These are phyloP conservation scores for Microcebus tavaratra DNA, from an alignment of 2,113 vertebrate species.

Conservation along the genomic window DNA sequence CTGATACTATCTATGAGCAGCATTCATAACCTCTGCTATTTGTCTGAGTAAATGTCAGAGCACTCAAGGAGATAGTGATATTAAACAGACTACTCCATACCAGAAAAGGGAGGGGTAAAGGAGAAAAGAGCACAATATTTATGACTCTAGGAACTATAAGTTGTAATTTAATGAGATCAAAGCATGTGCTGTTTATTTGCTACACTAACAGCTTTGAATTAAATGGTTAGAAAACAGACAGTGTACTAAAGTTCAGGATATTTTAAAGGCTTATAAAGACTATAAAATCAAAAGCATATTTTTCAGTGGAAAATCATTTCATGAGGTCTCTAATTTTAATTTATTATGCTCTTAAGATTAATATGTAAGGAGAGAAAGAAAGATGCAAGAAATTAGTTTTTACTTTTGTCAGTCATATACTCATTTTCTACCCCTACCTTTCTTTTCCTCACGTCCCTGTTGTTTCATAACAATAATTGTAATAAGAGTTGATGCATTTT, in stretches of 20 bases:
- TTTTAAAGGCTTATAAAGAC: conserved; percentile 78
- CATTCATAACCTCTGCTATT: conserved; percentile 89
- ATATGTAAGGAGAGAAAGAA: conserved; percentile 77
- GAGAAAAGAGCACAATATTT: conserved; percentile 87
- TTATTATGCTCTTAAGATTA: conserved; percentile 82
- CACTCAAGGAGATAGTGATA: conserved; percentile 88
- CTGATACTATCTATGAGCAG: conserved; percentile 87
- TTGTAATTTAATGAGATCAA: conserved; percentile 91
- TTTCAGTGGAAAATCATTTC: conserved; percentile 75
- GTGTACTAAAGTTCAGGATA: conserved; percentile 72
- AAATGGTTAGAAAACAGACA: conserved; percentile 82
- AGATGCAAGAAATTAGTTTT: conserved; percentile 77
- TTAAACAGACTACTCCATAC: conserved; percentile 88
- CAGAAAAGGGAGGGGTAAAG: conserved; percentile 83
- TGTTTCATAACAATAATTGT: too few species aligned
- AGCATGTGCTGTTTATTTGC: conserved; percentile 87
- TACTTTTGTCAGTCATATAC: conserved; percentile 74
- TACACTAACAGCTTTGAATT: conserved; percentile 82
- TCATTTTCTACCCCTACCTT: conserved; percentile 36
- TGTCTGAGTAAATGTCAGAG: conserved; percentile 89
- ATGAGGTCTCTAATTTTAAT: conserved; percentile 79
- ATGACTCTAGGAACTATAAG: conserved; percentile 87
- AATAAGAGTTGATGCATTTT: too few species aligned
- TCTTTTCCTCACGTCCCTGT: background rate
- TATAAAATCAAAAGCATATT: conserved; percentile 82